Base-by-base conservation (phyloP, 2,113 vertebrate species). In the Sphyrna mokarran region DNA sequence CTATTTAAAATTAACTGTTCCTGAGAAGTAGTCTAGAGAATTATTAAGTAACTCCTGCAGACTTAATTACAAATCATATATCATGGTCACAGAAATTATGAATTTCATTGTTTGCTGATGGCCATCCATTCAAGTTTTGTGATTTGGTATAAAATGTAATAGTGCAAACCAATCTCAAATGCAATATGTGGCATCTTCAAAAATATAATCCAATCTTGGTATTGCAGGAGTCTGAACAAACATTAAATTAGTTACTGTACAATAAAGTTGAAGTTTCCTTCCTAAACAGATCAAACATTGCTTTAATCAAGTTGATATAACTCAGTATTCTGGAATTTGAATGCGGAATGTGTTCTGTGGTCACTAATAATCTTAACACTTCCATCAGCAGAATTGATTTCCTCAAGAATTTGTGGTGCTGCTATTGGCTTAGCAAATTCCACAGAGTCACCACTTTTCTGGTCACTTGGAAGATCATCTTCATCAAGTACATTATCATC, bases 281-380 rank as follows among this genome's bases (percentile, higher is more conserved):
- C n/a, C 69, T 40, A 70, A 94, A 69, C 61, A 72, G 33, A 54
- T 72, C 23, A 94, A 48, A 37, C 33, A 69, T 69, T 94, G 48
- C 96, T 95, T 97, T 96, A 99, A 96, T 99, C 99, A 96, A 99
- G 96, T 23, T 99, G 98, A 58, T 98, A 99, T 1, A 99, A 96
- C 96, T 98, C 96, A 0, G 97, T 23, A 96, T 98, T 99, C 54
- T 98, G 98, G 95, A 99, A 98, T 9, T 0, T 5, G 1, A 99
- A 96, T 0, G 97, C 97, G 95, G 98, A 98, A 0, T 83, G 97
- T 0, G 98, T 99, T 0, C 96, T 95, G 37, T 99, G 98, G 6
- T 98, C 97, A 7, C 96, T 96, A n/a, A 98, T 94, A 33, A 98
- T 9, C 1, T 80, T 96, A 96, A 97, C 97, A 3, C 97, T 98